A percentile compares a stretch with the other conserved stretches of the same genome.
phyloP scores from a whole-genome alignment of 2,797 vertebrate genomes.

The Thripadectes ignobilis region DNA sequence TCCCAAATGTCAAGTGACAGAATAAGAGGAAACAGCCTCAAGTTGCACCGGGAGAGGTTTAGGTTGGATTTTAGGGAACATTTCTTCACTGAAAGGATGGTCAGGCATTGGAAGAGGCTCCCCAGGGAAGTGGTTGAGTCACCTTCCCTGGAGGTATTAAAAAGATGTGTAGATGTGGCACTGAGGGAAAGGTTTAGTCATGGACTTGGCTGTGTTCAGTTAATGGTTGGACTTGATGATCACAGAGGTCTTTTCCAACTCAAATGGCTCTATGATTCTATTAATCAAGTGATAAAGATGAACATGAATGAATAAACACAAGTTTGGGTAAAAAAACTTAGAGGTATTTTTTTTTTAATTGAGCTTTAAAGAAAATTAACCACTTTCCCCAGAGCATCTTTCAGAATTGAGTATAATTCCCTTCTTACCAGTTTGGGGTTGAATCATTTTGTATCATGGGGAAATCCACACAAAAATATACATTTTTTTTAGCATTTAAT shows the following conservation, averaged over 20 bases:
- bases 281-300: background rate
- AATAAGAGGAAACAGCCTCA: background rate
- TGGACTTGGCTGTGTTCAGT: background rate
- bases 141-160: background rate
- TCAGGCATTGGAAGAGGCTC: background rate
- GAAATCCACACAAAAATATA: background rate
- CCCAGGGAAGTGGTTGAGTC: background rate
- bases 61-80: background rate
- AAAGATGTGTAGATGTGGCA: background rate
- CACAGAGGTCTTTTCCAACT: background rate
- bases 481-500: background rate
- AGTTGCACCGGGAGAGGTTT: fast-evolving
- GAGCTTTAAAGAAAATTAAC: background rate
- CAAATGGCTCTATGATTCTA: background rate
- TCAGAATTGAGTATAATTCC: background rate
- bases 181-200: background rate
- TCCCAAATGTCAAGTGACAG: background rate
- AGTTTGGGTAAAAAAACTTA: background rate
- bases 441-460: background rate
- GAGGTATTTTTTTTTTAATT: background rate
- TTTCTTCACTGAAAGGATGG: background rate
- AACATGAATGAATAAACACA: background rate
- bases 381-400: background rate
- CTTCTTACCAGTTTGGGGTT: background rate
- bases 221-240: background rate